Evolutionary conservation across 2,113 vertebrate species (phyloP).

Genomic region (Triplophysa tibetana): DNA sequence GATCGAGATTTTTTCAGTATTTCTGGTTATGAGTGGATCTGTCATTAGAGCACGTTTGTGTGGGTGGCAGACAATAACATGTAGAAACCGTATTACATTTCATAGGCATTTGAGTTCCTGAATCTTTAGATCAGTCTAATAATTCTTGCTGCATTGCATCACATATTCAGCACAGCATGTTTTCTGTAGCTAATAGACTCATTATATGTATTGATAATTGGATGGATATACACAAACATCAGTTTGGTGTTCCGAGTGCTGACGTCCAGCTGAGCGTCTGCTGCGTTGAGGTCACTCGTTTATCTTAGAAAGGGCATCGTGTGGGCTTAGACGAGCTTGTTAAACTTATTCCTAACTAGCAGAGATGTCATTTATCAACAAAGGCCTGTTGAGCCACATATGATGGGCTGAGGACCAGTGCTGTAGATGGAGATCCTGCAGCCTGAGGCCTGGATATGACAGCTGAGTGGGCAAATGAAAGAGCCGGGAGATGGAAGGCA

Average conservation of each 20-base stretch:
- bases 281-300: conserved; percentile 31
- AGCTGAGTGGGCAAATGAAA: conserved; percentile 47
- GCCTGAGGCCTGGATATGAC: conserved; percentile 64
- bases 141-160: not conserved
- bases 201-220: conserved; percentile 29
- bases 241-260: not conserved
- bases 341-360: conserved; percentile 45
- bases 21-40: conserved; percentile 36
- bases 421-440: conserved; percentile 61
- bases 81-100: conserved; percentile 13
- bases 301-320: conserved; percentile 23
- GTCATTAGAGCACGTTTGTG: conserved; percentile 22
- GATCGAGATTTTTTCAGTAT: conserved; percentile 11
- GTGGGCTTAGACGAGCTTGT: conserved; percentile 39
- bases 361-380: conserved; percentile 59
- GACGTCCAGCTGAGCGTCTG: conserved; percentile 16
- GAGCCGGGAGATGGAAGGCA: conserved; percentile 25
- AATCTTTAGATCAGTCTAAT: not conserved
- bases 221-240: not conserved
- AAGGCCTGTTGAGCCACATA: conserved; percentile 49
- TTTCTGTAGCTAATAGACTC: conserved; percentile 4
- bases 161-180: not conserved
- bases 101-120: not conserved
- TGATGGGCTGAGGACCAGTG: conserved; percentile 50
- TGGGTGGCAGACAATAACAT: not conserved